Percentiles rank a stretch among this genome's conserved stretches.
These are phyloP conservation scores for Drosophila kokeensis DNA, from an alignment of 2,888 invertebrate species.

Conservation along the genomic window DNA sequence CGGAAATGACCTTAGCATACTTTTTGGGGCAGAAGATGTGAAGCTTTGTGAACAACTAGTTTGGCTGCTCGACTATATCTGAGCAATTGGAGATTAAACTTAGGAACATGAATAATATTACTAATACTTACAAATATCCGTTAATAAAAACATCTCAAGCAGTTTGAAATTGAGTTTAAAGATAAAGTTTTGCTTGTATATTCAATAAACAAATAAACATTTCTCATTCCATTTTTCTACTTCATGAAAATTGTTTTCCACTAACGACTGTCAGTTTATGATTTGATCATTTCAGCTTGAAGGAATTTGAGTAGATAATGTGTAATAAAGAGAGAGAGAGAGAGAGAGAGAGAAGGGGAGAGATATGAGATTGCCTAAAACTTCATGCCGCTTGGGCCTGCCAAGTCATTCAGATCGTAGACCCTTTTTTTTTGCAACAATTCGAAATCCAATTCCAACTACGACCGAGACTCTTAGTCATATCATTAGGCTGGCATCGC, in stretches of 20 bases:
- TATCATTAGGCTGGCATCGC: constrained; percentile 60
- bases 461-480: constrained; percentile 16
- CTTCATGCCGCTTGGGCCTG: constrained; percentile 61
- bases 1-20: constrained; percentile 64
- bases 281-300: constrained; percentile 1
- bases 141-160: too few relatives aligned
- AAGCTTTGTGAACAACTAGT: neutral
- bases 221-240: neutral
- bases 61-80: neutral
- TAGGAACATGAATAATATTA: accelerated
- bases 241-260: neutral
- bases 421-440: constrained; percentile 39
- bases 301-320: constrained; percentile 13
- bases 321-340: constrained; percentile 24
- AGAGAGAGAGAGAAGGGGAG: neutral
- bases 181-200: neutral
- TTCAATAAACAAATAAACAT: neutral
- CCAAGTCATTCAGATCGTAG: constrained; percentile 60
- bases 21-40: constrained; percentile 57
- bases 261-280: neutral
- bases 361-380: constrained; percentile 28
- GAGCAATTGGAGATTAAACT: neutral
- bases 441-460: neutral
- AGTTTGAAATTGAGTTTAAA: neutral
- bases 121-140: neutral